Percentiles rank a stretch among this genome's conserved stretches.
Evolutionary conservation across 1,140 invertebrate genomes (phyloP).

Genomic region (Panulirus ornatus): DNA sequence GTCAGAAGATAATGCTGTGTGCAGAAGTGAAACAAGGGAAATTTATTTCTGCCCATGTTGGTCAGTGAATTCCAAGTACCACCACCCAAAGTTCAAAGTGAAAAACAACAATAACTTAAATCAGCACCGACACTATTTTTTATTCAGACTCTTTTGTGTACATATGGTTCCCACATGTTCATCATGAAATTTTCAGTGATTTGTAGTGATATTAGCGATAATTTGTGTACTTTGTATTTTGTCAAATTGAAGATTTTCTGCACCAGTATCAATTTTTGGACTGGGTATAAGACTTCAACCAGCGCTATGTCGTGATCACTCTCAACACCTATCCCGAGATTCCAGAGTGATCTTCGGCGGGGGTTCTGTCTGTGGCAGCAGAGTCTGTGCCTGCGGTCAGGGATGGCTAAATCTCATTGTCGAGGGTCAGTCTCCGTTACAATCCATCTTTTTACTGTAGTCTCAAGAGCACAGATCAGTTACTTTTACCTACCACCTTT

Average conservation of each 20-base stretch:
- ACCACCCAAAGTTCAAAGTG: slow-evolving; percentile 68
- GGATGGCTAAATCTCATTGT: not conserved
- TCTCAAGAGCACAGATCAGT: slow-evolving; percentile 1
- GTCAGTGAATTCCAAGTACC: slow-evolving; percentile 34
- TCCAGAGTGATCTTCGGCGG: slow-evolving; percentile 11
- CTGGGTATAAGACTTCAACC: slow-evolving; percentile 33
- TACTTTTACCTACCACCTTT: not conserved
- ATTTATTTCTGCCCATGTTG: slow-evolving; percentile 12
- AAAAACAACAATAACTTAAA: slow-evolving; percentile 54
- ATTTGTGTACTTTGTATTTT: slow-evolving; percentile 72
- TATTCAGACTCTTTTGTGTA: slow-evolving; percentile 61
- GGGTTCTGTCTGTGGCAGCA: not conserved
- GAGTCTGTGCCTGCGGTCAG: not conserved
- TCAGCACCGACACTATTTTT: slow-evolving; percentile 69
- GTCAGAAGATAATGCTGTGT: slow-evolving; percentile 23
- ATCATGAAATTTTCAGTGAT: slow-evolving; percentile 69
- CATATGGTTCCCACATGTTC: slow-evolving; percentile 68
- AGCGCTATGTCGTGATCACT: slow-evolving; percentile 30
- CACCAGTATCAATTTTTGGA: slow-evolving; percentile 42
- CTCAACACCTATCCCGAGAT: slow-evolving; percentile 23
- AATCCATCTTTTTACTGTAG: slow-evolving; percentile 23
- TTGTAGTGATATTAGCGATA: slow-evolving; percentile 71
- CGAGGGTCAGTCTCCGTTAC: slow-evolving; percentile 20
- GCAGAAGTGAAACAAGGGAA: slow-evolving; percentile 12
- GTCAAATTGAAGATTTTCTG: slow-evolving; percentile 61